phyloP scores from a whole-genome alignment of 2,797 vertebrate genomes.

The Decapterus maruadsi region DNA sequence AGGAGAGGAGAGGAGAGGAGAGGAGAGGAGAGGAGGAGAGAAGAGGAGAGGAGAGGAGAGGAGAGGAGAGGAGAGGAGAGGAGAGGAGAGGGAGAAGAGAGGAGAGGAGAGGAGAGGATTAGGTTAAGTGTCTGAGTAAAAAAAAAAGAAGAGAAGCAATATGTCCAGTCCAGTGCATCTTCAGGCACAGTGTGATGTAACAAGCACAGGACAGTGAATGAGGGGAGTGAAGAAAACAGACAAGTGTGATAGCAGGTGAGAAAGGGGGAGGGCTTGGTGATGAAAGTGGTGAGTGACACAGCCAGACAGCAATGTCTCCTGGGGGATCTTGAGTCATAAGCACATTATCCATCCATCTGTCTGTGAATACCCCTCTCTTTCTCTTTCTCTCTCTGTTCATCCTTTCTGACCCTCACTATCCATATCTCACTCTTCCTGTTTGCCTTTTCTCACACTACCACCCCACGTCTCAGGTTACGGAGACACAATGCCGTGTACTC shows the following conservation, averaged over 20 bases:
- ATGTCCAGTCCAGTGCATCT: background rate
- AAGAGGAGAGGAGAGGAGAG: background rate
- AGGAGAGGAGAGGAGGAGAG: constrained; percentile 33
- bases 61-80: background rate
- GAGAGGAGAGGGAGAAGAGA: background rate
- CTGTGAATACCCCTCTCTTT: constrained; percentile 30
- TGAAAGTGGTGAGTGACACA: constrained; percentile 61
- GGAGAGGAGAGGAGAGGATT: background rate
- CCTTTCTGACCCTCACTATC: constrained; percentile 16
- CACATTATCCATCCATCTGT: constrained; percentile 77
- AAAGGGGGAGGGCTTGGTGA: constrained; percentile 34
- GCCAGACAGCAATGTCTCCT: constrained; percentile 61
- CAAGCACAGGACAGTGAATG: constrained; percentile 18
- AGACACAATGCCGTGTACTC: constrained; percentile 22
- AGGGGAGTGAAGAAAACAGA: constrained; percentile 19
- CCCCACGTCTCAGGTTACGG: constrained; percentile 65
- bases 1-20: background rate
- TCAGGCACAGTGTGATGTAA: constrained; percentile 1
- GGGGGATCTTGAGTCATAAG: constrained; percentile 65
- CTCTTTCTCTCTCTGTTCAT: constrained; percentile 20
- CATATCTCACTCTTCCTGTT: constrained; percentile 37
- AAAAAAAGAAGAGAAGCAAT: background rate
- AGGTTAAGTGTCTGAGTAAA: background rate
- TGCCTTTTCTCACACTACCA: constrained; percentile 18
- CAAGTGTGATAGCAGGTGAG: constrained; percentile 28